These are phyloP conservation scores for Elephas maximus DNA, from an alignment of 2,113 vertebrate species.

Conservation along the genomic window DNA sequence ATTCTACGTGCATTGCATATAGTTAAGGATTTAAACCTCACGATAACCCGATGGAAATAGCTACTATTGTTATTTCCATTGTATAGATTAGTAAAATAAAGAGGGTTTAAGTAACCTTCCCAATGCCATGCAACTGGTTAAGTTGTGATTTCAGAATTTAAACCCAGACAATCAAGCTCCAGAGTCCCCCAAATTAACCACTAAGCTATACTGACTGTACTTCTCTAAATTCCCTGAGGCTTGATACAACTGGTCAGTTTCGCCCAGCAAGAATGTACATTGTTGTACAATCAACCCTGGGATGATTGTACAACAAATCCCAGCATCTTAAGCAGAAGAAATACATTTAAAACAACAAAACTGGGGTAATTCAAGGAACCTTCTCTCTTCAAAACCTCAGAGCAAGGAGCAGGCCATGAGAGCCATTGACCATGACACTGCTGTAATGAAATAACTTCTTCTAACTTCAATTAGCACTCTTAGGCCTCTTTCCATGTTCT, in stretches of 20 bases:
- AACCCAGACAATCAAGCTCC: neutral
- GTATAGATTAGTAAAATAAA: neutral
- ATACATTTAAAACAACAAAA: neutral
- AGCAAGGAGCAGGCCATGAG: neutral
- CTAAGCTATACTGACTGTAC: accelerated
- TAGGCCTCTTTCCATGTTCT: neutral
- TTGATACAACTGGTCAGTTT: neutral
- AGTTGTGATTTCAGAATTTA: slow-evolving; percentile 24
- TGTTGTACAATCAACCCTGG: neutral
- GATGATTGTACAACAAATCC: neutral
- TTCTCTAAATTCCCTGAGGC: neutral
- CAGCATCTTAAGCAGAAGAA: neutral
- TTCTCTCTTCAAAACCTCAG: slow-evolving; percentile 20
- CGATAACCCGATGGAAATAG: neutral
- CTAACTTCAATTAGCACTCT: neutral
- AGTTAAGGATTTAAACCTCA: neutral
- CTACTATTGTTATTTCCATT: neutral
- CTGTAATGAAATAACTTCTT: neutral
- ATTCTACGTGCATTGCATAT: neutral
- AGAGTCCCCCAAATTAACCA: neutral
- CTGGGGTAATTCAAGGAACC: neutral
- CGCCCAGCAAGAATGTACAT: neutral
- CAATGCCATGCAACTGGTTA: neutral
- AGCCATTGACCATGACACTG: neutral
- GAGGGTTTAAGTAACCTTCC: neutral